Conservation (phyloP, 2,113 vertebrate genomes). For the Morone saxatilis region DNA sequence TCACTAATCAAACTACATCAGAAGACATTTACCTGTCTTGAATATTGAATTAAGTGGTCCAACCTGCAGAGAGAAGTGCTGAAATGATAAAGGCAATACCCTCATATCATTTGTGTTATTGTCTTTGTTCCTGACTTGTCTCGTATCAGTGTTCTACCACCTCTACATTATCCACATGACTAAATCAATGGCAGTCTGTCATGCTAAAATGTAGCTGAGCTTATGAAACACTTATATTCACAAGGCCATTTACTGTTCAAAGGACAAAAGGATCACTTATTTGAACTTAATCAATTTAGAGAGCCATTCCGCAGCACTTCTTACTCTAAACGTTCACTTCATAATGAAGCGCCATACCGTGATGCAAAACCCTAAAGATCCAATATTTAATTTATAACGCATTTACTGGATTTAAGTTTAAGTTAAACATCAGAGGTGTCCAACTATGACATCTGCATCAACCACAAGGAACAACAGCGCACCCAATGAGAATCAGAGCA, state of each 20-base stretch:
- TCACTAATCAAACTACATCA: not conserved
- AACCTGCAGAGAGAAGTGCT: not conserved
- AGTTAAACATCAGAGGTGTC: constrained; percentile 24
- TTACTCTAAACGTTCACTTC: not conserved
- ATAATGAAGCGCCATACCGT: not conserved
- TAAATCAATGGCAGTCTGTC: not conserved
- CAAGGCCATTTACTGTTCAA: not conserved
- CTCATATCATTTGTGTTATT: not conserved
- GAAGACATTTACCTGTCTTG: not conserved
- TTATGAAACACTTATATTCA: not conserved
- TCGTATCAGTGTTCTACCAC: not conserved
- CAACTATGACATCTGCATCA: constrained; percentile 58
- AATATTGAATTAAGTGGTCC: too few relatives aligned
- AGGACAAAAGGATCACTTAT: not conserved
- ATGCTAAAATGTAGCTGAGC: not conserved
- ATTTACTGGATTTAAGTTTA: not conserved
- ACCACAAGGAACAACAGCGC: constrained; percentile 21
- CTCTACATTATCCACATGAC: not conserved
- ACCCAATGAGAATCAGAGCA: not conserved
- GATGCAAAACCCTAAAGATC: not conserved
- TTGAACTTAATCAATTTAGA: not conserved
- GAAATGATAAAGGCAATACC: not conserved
- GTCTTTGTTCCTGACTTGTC: not conserved
- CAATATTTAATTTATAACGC: not conserved
- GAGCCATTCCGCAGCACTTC: too few relatives aligned